These are phyloP conservation scores for Ostrea edulis DNA, from an alignment of 1,140 invertebrate genomes.

Conservation along the genomic window DNA sequence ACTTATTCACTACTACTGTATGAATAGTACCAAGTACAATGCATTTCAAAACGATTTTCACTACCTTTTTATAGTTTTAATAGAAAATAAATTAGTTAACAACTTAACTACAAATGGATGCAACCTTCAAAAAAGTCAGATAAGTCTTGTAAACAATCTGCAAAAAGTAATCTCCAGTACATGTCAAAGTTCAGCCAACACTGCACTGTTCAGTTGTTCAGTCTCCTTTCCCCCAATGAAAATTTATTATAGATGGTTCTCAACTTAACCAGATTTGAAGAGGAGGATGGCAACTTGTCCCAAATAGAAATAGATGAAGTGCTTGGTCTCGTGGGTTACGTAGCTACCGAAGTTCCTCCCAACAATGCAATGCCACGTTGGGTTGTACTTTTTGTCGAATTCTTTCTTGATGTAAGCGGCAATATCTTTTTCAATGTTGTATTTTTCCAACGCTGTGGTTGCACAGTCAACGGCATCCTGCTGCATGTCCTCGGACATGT, in stretches of 20 bases:
- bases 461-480: slow-evolving; percentile 99
- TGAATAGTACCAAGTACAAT: not conserved
- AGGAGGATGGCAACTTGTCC: slow-evolving; percentile 70
- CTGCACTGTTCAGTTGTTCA: not conserved
- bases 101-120: not conserved
- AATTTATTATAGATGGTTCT: not conserved
- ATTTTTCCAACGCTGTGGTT: slow-evolving; percentile 98
- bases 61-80: not conserved
- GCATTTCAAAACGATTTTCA: not conserved
- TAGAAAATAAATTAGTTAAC: slow-evolving; percentile 17
- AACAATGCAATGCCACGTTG: slow-evolving; percentile 97
- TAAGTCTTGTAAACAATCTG: not conserved
- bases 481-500: slow-evolving; percentile 99
- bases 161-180: not conserved
- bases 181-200: not conserved
- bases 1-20: not conserved
- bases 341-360: slow-evolving; percentile 96
- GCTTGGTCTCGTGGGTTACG: slow-evolving; percentile 97
- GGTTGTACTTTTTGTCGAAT: slow-evolving; percentile 99
- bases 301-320: slow-evolving; percentile 90
- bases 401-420: slow-evolving; percentile 99
- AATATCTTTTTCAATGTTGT: slow-evolving; percentile 99
- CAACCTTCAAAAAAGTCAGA: not conserved
- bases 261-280: slow-evolving; percentile 69
- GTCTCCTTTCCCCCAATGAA: not conserved